These are phyloP conservation scores for Chloroclysta siterata DNA, from an alignment of 2,888 invertebrate species.

Conservation along the genomic window DNA sequence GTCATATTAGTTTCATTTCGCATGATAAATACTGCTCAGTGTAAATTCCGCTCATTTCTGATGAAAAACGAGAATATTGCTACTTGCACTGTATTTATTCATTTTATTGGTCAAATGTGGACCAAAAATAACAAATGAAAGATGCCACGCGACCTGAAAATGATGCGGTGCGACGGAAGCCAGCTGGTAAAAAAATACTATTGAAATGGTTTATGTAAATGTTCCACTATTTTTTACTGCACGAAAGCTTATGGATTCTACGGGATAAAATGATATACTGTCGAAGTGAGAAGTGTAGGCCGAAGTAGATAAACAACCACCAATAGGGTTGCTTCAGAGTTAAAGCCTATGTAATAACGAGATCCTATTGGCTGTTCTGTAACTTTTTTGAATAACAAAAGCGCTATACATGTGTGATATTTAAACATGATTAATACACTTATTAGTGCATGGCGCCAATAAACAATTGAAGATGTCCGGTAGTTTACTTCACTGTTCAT, in stretches of 20 bases:
- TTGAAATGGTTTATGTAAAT: slow-evolving; percentile 13
- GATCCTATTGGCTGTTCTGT: too few relatives aligned
- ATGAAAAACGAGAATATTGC: neutral
- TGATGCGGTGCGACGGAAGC: slow-evolving; percentile 23
- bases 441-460: too few relatives aligned
- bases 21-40: neutral
- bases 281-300: neutral
- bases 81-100: slow-evolving; percentile 5
- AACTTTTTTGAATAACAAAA: too few relatives aligned
- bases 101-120: slow-evolving; percentile 22
- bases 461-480: too few relatives aligned
- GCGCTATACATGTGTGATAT: too few relatives aligned
- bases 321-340: neutral
- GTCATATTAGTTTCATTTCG: neutral
- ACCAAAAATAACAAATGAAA: slow-evolving; percentile 6
- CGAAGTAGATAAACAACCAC: neutral
- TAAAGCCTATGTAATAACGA: too few relatives aligned
- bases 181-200: slow-evolving; percentile 22
- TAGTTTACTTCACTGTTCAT: too few relatives aligned
- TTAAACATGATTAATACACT: too few relatives aligned
- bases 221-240: slow-evolving; percentile 10
- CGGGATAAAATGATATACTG: neutral
- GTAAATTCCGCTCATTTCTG: neutral
- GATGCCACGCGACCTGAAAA: slow-evolving; percentile 21
- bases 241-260: slow-evolving; percentile 13